phyloP scores from a whole-genome alignment of 1,140 invertebrate species.

The Metaphire vulgaris region DNA sequence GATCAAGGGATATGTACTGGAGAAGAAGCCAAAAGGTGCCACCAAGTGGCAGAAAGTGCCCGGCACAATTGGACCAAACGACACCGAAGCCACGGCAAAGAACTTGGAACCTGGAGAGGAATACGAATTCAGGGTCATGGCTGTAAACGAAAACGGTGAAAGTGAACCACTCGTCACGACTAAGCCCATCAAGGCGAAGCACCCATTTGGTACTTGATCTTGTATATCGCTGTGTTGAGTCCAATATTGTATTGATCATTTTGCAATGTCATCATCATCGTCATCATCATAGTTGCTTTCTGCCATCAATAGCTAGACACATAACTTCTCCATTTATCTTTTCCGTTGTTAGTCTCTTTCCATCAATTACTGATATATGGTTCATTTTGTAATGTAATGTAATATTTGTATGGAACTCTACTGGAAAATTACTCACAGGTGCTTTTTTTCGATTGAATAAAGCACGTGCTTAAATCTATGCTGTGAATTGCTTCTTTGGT shows the following conservation, averaged over 20 bases:
- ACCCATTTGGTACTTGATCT: conserved; percentile 73
- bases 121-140: conserved; percentile 96
- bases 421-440: no score
- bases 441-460: no score
- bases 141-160: conserved; percentile 91
- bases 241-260: not conserved
- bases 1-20: conserved; percentile 92
- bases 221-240: not conserved
- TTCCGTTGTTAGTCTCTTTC: no score
- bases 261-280: not conserved
- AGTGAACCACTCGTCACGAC: conserved; percentile 82
- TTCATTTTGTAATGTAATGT: no score
- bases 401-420: no score
- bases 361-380: no score
- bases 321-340: no score
- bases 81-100: conserved; percentile 65
- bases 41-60: conserved; percentile 38
- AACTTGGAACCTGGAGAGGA: conserved; percentile 82
- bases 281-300: no score
- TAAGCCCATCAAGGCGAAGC: conserved; percentile 82
- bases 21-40: conserved; percentile 73
- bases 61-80: conserved; percentile 35
- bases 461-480: no score
- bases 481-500: no score
- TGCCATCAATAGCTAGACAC: no score